Evolutionary conservation across 2,888 invertebrate species (phyloP).

Genomic region (Digitonthophagus gazella): DNA sequence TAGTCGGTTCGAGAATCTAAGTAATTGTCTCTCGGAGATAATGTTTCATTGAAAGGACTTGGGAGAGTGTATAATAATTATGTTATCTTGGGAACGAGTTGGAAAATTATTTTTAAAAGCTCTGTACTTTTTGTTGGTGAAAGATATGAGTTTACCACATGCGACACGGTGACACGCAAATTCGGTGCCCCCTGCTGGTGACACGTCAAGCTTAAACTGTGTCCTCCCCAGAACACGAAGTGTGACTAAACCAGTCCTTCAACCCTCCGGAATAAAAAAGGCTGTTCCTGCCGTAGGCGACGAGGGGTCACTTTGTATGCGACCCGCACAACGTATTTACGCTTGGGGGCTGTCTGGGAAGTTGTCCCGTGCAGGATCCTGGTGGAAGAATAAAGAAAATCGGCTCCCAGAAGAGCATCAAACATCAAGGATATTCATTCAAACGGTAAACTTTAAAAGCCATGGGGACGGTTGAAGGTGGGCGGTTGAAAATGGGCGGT

Average conservation of each 20-base stretch:
- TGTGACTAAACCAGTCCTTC: background rate
- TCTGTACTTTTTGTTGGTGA: too few relatives aligned
- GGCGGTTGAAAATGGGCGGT: too few relatives aligned
- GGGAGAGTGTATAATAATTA: too few relatives aligned
- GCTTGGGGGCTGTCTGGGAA: background rate
- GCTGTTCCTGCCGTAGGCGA: background rate
- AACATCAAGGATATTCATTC: background rate
- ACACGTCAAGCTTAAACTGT: background rate
- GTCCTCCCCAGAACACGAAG: background rate
- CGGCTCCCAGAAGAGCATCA: too few relatives aligned
- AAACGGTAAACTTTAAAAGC: background rate
- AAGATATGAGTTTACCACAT: too few relatives aligned
- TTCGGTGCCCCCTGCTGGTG: background rate
- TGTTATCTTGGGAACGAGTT: too few relatives aligned
- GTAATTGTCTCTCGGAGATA: background rate
- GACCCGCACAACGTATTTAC: constrained; percentile 12
- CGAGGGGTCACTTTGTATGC: constrained; percentile 11
- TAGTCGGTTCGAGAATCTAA: background rate
- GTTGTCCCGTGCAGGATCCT: background rate
- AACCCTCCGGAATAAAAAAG: background rate
- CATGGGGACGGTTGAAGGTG: background rate
- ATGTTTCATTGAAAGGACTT: too few relatives aligned
- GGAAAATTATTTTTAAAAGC: too few relatives aligned
- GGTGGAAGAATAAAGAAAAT: background rate
- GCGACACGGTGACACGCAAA: too few relatives aligned